phyloP scores from a whole-genome alignment of 30 jellyfish, hydroid and myxozoan genomes.

The Catostylus mosaicus region DNA sequence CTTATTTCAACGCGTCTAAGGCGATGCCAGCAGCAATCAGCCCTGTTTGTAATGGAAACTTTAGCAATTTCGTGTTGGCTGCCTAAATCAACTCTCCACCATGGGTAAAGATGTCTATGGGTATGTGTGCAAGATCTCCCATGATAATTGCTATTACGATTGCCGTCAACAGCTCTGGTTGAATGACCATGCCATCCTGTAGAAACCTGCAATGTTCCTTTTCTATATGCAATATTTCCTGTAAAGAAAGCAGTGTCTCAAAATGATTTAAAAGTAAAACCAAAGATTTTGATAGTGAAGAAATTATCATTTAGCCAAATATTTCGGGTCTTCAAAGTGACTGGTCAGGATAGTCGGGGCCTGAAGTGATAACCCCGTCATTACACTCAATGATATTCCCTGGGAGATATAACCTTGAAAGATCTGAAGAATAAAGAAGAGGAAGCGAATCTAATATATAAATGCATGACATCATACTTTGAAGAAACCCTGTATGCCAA shows the following conservation, averaged over 20 bases:
- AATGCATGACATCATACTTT: too few relatives aligned
- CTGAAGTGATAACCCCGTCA: too few relatives aligned
- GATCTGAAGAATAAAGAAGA: too few relatives aligned
- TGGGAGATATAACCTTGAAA: too few relatives aligned
- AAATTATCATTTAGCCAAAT: too few relatives aligned
- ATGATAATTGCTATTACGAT: slow-evolving; percentile 21
- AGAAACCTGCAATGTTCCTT: slow-evolving; percentile 34
- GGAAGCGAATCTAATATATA: too few relatives aligned
- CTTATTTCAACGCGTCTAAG: slow-evolving; percentile 46
- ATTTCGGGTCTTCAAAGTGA: too few relatives aligned
- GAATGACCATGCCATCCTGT: slow-evolving; percentile 52
- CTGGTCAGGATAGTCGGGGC: too few relatives aligned
- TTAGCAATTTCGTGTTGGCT: slow-evolving; percentile 11
- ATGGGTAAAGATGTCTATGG: slow-evolving; percentile 24
- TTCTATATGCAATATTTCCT: slow-evolving; percentile 48
- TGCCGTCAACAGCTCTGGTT: slow-evolving; percentile 53
- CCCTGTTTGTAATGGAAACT: slow-evolving; percentile 29
- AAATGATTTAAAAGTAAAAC: too few relatives aligned
- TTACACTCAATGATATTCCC: too few relatives aligned
- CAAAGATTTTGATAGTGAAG: too few relatives aligned
- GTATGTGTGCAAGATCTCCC: slow-evolving; percentile 54
- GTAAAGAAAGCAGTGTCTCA: not conserved
- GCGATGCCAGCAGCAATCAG: slow-evolving; percentile 55
- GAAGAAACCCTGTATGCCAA: too few relatives aligned
- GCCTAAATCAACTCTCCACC: slow-evolving; percentile 66